Base-by-base conservation (phyloP, 2,113 vertebrate species). In the Theristicus caerulescens region DNA sequence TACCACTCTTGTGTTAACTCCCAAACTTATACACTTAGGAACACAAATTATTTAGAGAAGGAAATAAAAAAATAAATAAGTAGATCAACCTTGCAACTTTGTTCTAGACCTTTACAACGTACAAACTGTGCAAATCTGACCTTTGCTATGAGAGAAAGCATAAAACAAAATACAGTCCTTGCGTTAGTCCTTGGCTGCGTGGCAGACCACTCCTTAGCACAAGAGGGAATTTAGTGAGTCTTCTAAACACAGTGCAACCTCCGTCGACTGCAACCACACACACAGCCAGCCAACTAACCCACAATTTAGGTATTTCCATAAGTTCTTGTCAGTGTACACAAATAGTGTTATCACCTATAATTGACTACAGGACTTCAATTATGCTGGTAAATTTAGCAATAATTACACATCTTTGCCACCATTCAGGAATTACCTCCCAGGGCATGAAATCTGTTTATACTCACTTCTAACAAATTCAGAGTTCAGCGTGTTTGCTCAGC, bases 341-440 rank as follows among this genome's bases (percentile, higher is more conserved):
- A 79, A 73, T 8, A 86, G 69, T 25, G 65, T 88, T 92, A 90
- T 47, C 89, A 89, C 65, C 80, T 69, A 16, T 79, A 88, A 97
- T 69, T 92, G 78, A 82, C 81, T 87, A 57, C 21, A 92, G 58
- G 25, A 84, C 72, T 86, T 95, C 76, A 94, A 76, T 92, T 92
- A 91, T 31, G 47, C 47, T 84, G 82, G 92, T 64, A 88, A 92
- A 95, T 96, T 96, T 93, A 94, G 89, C 59, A 87, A 89, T 84
- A 88, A 95, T 94, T 91, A 96, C 73, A 86, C 65, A 82, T 70
- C 81, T 91, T 82, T 97, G 73, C 77, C 57, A 95, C 81, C 31
- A 40, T 32, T 92, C 34, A 84, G 44, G 49, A 96, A 96, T 83
- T 92, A 92, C 61, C 94, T 93, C 86, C 85, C 73, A 74, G 88